Evolutionary conservation across 2,888 invertebrate species (phyloP).

Genomic region (Ophion obscuratus): DNA sequence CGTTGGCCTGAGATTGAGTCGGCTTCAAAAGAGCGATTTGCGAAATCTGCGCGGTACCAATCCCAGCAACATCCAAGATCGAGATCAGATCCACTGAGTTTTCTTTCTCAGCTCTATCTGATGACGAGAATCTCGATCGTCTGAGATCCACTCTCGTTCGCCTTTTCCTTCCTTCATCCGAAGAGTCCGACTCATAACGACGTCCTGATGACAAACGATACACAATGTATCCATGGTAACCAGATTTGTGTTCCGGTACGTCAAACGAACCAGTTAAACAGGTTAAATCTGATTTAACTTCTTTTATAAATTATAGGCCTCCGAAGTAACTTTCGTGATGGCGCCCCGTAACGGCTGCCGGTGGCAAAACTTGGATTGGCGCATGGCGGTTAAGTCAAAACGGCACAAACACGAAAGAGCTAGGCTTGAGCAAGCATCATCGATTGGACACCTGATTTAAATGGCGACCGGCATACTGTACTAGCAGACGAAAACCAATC

Average conservation of each 20-base stretch:
- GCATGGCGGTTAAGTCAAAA: too few species aligned
- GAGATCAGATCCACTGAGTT: constrained; percentile 1
- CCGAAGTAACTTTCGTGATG: too few species aligned
- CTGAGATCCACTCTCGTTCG: constrained; percentile 5
- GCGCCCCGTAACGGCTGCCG: too few species aligned
- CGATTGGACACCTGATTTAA: too few species aligned
- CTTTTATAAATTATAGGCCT: neutral
- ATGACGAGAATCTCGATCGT: neutral
- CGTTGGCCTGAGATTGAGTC: constrained; percentile 13
- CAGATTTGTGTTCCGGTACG: constrained; percentile 12
- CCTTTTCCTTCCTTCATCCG: constrained; percentile 25
- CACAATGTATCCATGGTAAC: constrained; percentile 4
- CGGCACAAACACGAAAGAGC: too few species aligned
- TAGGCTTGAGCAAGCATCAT: too few species aligned
- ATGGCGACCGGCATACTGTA: too few species aligned
- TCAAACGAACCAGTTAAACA: constrained; percentile 39
- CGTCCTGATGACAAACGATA: constrained; percentile 17
- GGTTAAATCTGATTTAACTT: constrained; percentile 29
- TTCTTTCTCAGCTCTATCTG: neutral
- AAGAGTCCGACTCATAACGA: constrained; percentile 7
- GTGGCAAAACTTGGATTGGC: too few species aligned
- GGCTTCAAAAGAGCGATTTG: neutral
- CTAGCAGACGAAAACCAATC: too few species aligned
- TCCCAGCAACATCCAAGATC: neutral
- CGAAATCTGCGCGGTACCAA: neutral